Evolutionary conservation across 2,797 vertebrate species (phyloP).

Genomic region (Arctocebus calabarensis): DNA sequence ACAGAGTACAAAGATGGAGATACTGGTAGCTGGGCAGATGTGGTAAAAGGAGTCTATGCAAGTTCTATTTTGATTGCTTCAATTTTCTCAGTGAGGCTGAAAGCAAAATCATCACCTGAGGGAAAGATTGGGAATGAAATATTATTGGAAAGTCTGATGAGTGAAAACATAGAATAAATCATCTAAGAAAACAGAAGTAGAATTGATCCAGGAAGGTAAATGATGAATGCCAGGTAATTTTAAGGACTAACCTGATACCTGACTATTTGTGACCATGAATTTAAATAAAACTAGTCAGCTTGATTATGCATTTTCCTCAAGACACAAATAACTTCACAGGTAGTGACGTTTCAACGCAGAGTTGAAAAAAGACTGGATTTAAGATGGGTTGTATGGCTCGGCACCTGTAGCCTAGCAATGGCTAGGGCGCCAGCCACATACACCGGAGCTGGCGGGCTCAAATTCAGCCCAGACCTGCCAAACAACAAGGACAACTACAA

Average conservation of each 20-base stretch:
- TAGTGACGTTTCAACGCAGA: not conserved
- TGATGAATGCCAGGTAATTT: not conserved
- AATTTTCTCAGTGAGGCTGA: constrained; percentile 38
- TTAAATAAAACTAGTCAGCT: constrained; percentile 43
- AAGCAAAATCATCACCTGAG: constrained; percentile 35
- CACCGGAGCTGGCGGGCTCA: no score
- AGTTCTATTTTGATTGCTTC: constrained; percentile 21
- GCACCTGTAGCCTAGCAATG: no score
- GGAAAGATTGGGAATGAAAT: not conserved
- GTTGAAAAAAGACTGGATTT: constrained; percentile 13
- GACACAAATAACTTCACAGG: not conserved
- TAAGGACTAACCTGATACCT: not conserved
- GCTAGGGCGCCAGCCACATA: no score
- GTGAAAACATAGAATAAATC: constrained; percentile 33
- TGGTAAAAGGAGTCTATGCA: not conserved
- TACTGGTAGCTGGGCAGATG: not conserved
- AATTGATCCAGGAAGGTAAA: constrained; percentile 5
- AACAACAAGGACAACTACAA: no score
- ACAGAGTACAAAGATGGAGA: not conserved
- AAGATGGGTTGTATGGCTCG: not conserved
- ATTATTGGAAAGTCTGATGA: not conserved
- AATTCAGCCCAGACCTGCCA: no score
- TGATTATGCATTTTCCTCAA: constrained; percentile 44
- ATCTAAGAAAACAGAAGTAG: constrained; percentile 35
- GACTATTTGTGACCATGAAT: constrained; percentile 16